Evolutionary conservation across 2,888 invertebrate genomes (phyloP).

Genomic region (Theretra japonica): DNA sequence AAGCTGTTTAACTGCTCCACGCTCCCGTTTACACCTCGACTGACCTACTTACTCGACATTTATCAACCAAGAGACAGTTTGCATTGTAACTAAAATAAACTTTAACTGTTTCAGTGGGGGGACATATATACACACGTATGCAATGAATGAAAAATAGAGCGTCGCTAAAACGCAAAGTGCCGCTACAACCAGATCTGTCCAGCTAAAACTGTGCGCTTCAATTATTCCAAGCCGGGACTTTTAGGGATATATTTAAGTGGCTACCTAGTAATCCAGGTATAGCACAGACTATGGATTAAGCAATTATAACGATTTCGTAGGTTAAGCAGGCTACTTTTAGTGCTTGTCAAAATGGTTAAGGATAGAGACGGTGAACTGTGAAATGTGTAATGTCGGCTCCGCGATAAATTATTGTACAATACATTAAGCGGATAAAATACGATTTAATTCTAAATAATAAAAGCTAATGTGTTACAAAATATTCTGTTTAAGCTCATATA

Average conservation of each 20-base stretch:
- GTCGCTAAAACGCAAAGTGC: neutral
- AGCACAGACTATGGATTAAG: too few relatives aligned
- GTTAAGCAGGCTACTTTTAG: too few relatives aligned
- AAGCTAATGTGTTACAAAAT: too few relatives aligned
- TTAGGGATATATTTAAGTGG: neutral
- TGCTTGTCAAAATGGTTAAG: too few relatives aligned
- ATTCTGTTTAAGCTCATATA: too few relatives aligned
- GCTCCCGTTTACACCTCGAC: conserved; percentile 60
- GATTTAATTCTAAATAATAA: too few relatives aligned
- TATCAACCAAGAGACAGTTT: conserved; percentile 61
- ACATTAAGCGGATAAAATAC: too few relatives aligned
- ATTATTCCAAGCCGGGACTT: neutral
- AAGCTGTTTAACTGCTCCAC: conserved; percentile 58
- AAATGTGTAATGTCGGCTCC: too few relatives aligned
- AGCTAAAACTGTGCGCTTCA: neutral
- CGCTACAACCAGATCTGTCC: neutral
- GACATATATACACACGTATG: neutral
- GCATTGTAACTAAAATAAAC: conserved; percentile 54
- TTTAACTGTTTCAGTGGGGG: neutral
- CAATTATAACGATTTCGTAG: too few relatives aligned
- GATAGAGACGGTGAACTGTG: too few relatives aligned
- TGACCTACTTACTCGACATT: conserved; percentile 71
- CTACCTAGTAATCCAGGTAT: neutral
- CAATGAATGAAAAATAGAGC: too few relatives aligned
- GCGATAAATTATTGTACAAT: too few relatives aligned